phyloP scores from a whole-genome alignment of 2,888 invertebrate species.

The Zaprionus bogoriensis region DNA sequence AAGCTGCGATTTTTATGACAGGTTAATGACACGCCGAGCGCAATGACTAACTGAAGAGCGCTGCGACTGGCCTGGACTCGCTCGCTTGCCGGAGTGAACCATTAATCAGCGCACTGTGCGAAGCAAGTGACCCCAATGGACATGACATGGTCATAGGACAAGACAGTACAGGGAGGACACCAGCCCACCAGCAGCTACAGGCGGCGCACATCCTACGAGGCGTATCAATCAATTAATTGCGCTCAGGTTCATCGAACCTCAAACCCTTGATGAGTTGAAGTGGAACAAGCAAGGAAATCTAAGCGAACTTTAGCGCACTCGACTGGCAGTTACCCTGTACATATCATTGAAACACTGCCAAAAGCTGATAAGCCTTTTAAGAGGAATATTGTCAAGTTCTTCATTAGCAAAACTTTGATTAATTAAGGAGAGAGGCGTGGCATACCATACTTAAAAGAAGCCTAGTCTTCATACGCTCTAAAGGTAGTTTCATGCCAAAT shows the following conservation, averaged over 20 bases:
- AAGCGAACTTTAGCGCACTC: not conserved
- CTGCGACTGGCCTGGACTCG: not conserved
- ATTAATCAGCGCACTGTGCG: conserved; percentile 40
- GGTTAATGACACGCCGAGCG: conserved; percentile 67
- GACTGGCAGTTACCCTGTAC: not conserved
- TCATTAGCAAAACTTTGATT: not conserved
- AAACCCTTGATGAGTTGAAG: conserved; percentile 38
- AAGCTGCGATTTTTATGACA: conserved; percentile 72
- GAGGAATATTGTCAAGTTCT: not conserved
- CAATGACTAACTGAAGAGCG: conserved; percentile 21
- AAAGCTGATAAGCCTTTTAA: too few species aligned
- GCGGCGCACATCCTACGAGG: conserved; percentile 8
- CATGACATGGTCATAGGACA: conserved; percentile 30
- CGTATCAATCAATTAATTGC: conserved; percentile 76
- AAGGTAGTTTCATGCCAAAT: not conserved
- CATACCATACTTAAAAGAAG: not conserved
- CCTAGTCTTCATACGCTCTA: not conserved
- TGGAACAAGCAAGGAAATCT: conserved; percentile 28
- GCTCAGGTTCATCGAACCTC: conserved; percentile 75
- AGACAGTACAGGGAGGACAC: conserved; percentile 8
- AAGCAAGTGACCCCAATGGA: conserved; percentile 61
- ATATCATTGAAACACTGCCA: not conserved
- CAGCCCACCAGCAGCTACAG: conserved; percentile 19
- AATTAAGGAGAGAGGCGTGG: not conserved
- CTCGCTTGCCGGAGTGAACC: conserved; percentile 4